These are phyloP conservation scores for Sphenodon punctatus DNA, from an alignment of 2,797 vertebrate species.

Conservation along the genomic window DNA sequence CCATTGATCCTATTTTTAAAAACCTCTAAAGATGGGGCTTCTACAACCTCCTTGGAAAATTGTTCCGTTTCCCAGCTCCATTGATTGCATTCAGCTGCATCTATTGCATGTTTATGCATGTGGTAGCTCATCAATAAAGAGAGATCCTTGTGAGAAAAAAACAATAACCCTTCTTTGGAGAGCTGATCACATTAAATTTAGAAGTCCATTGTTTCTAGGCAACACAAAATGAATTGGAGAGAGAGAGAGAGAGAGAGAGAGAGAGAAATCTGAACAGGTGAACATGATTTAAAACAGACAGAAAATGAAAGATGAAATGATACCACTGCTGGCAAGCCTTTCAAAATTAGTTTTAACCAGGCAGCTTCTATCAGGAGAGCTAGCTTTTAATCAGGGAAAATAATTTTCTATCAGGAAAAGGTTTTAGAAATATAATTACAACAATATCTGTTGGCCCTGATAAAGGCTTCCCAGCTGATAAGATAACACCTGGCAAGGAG, in stretches of 20 bases:
- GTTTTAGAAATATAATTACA: slow-evolving; percentile 52
- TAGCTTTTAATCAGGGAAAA: slow-evolving; percentile 48
- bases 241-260: too few relatives aligned
- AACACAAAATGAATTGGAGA: not conserved
- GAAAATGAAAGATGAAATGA: slow-evolving; percentile 47
- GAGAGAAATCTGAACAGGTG: not conserved
- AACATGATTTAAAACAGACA: slow-evolving; percentile 17
- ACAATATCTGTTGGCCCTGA: slow-evolving; percentile 25
- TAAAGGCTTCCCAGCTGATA: slow-evolving; percentile 14
- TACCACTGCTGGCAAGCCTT: slow-evolving; percentile 24
- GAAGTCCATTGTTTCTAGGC: slow-evolving; percentile 16
- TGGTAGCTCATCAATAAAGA: not conserved
- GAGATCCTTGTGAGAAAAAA: not conserved
- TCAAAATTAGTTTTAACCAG: slow-evolving; percentile 48
- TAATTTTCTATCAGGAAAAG: slow-evolving; percentile 38
- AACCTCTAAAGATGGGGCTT: too few relatives aligned
- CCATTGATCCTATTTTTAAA: too few relatives aligned
- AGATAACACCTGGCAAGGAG: slow-evolving; percentile 21
- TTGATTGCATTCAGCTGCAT: too few relatives aligned
- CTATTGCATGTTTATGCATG: too few relatives aligned
- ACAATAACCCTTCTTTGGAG: too few relatives aligned
- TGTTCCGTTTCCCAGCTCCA: too few relatives aligned
- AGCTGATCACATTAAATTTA: not conserved
- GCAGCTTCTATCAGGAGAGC: slow-evolving; percentile 16
- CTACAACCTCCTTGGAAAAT: too few relatives aligned